Base-by-base conservation (phyloP, 2,888 invertebrate genomes). In the Chironomus tentans region DNA sequence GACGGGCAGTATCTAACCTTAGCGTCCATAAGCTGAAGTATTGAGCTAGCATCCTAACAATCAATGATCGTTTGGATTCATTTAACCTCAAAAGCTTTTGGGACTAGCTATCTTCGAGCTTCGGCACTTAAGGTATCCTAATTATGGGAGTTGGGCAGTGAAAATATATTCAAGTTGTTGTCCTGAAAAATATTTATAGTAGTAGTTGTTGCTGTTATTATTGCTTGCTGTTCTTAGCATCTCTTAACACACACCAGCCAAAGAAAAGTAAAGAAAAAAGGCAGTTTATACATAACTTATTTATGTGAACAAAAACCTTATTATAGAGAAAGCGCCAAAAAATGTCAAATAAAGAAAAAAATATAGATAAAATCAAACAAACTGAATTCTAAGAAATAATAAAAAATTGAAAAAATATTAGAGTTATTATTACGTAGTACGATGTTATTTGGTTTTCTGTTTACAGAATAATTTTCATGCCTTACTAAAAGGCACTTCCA, bases 181-280 rank as follows among this genome's bases (percentile, higher is more conserved):
- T 38, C 38, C 38, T 38, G 38, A 38, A 38, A 38, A 38, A 38
- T 38, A 38, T 38, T 38, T 38, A 38, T 38, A 38, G 38, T 38
- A 38, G 38, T 38, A 38, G 38, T 38, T 10, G 38, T 38, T 38
- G 38, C 10, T 38, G 38, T 38, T 38, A 38, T 38, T 38, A 38
- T 38, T 38, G 38, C 38, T 38, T 28, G 38, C 38, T 38, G 38
- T 38, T 38, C 38, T 38, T 38, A 38, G 38, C 38, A 38, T 38
- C 38, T 46, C 18, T 13, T 38, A 18, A 73, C 68, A 74, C 74
- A 74, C 74, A 74, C 74, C 74, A 74, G 74, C 74, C 74, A 74
- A 68, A 74, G 47, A 47, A 38, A 68, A 68, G 65, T 74, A 74
- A 74, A 74, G 68, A 74, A 72, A 56, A 56, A 56, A 72, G 38